Conservation (phyloP, 2,113 vertebrate species). For the Anseranas semipalmata region DNA sequence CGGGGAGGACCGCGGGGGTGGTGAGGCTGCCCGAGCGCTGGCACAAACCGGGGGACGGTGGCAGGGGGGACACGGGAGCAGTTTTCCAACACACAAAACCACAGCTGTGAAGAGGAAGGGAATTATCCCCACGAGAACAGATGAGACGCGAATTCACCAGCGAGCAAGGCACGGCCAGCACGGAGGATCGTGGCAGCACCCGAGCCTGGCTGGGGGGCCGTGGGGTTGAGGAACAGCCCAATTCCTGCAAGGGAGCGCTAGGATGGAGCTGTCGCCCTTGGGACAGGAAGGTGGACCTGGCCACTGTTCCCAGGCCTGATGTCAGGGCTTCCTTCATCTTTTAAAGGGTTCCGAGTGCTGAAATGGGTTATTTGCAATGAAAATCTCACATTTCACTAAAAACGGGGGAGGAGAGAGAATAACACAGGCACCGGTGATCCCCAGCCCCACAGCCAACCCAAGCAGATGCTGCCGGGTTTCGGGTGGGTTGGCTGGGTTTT, state of each 20-base stretch:
- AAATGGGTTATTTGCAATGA: not conserved
- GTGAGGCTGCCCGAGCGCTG: not conserved
- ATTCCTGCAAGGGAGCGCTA: not conserved
- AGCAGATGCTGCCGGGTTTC: not conserved
- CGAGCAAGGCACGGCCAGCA: not conserved
- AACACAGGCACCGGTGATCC: not conserved
- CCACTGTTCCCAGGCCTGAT: not conserved
- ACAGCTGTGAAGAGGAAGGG: not conserved
- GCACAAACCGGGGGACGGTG: not conserved
- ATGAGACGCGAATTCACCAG: not conserved
- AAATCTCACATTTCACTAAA: not conserved
- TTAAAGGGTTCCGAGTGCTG: not conserved
- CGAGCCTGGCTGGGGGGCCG: accelerated
- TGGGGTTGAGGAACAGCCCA: not conserved
- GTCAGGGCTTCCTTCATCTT: not conserved
- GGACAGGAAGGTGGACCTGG: not conserved
- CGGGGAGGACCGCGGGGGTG: not conserved
- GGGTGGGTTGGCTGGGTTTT: not conserved
- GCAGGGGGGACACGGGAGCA: not conserved
- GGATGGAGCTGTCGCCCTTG: not conserved
- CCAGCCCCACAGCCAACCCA: not conserved
- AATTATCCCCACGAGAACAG: not conserved
- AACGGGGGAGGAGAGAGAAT: not conserved
- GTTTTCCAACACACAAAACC: not conserved
- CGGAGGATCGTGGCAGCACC: not conserved